A percentile compares a stretch with the other conserved stretches of the same genome.
phyloP scores from a whole-genome alignment of 2,888 invertebrate species.

The Xestia c-nigrum region DNA sequence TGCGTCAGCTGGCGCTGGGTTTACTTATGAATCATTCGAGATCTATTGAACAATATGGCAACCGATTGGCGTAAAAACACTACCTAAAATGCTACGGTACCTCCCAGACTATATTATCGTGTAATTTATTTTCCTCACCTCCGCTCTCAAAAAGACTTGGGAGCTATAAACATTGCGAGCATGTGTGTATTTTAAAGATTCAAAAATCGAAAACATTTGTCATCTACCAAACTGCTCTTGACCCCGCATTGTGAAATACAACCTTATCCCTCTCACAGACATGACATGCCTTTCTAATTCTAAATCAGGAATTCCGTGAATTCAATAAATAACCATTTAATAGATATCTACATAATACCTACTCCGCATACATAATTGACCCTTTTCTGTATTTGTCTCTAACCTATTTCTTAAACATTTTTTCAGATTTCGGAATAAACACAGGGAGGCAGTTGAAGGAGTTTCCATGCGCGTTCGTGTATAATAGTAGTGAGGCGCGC shows the following conservation, averaged over 20 bases:
- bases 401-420: conserved; percentile 30
- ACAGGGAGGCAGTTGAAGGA: conserved; percentile 94
- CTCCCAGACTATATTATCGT: background rate
- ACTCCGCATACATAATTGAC: background rate
- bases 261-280: background rate
- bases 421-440: conserved; percentile 96
- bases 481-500: conserved; percentile 95
- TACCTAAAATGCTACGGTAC: too few relatives aligned
- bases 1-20: too few relatives aligned
- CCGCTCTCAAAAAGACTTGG: background rate
- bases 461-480: conserved; percentile 96
- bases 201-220: background rate
- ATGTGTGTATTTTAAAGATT: background rate
- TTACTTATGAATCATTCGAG: too few relatives aligned
- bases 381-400: background rate
- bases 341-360: background rate
- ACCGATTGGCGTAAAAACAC: too few relatives aligned
- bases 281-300: background rate
- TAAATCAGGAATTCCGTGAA: background rate
- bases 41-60: too few relatives aligned
- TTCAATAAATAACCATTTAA: background rate
- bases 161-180: background rate
- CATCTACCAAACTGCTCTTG: background rate
- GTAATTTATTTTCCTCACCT: background rate
- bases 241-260: background rate